Evolutionary conservation across 1,140 invertebrate genomes (phyloP).

Genomic region (Homarus americanus): DNA sequence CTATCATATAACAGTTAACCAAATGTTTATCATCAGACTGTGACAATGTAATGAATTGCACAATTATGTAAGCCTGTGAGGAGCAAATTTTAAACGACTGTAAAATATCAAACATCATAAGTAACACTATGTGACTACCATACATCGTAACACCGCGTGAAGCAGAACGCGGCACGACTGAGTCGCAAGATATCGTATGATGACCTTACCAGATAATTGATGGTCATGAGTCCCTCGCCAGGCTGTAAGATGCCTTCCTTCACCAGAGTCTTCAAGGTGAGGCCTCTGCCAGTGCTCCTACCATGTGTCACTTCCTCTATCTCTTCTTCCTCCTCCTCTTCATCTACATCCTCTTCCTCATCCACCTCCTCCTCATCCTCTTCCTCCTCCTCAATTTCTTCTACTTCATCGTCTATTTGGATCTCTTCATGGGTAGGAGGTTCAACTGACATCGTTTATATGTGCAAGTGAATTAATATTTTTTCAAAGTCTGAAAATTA

Average conservation of each 20-base stretch:
- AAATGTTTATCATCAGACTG: not conserved
- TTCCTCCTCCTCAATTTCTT: constrained; percentile 63
- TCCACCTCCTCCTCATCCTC: constrained; percentile 57
- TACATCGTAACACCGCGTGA: not conserved
- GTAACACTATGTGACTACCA: not conserved
- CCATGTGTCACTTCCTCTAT: constrained; percentile 60
- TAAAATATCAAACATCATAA: not conserved
- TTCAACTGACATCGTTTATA: constrained; percentile 66
- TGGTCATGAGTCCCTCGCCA: constrained; percentile 88
- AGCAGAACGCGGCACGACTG: not conserved
- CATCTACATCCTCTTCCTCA: constrained; percentile 52
- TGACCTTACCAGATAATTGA: constrained; percentile 88
- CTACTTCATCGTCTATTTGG: constrained; percentile 63
- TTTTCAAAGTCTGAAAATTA: constrained; percentile 60
- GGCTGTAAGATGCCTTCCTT: constrained; percentile 89
- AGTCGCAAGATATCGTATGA: constrained; percentile 1
- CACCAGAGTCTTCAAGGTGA: constrained; percentile 91
- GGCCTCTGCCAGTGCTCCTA: constrained; percentile 64
- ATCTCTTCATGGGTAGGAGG: constrained; percentile 60
- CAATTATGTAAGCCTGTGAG: not conserved
- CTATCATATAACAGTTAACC: not conserved
- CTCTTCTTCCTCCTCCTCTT: constrained; percentile 63
- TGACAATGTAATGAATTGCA: not conserved
- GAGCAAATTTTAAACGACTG: not conserved
- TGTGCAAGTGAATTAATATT: constrained; percentile 48